A percentile compares a stretch with the other conserved stretches of the same genome.
These are phyloP conservation scores for Parnassius glacialis DNA, from an alignment of 2,888 invertebrate genomes.

Conservation along the genomic window DNA sequence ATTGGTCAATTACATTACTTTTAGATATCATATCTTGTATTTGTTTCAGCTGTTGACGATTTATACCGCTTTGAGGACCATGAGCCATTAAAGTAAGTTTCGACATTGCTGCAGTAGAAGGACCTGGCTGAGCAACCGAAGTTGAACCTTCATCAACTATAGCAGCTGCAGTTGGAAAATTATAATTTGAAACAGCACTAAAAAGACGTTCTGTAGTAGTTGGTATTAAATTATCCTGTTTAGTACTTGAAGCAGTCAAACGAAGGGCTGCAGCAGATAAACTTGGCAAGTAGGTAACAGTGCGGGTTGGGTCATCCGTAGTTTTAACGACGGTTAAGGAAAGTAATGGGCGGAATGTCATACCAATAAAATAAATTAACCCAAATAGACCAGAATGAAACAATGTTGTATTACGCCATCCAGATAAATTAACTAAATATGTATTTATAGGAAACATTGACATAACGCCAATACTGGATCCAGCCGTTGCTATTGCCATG, in stretches of 20 bases:
- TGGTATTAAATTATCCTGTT: constrained; percentile 37
- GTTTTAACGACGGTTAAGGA: constrained; percentile 57
- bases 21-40: constrained; percentile 60
- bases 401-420: constrained; percentile 62
- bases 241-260: constrained; percentile 39
- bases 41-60: constrained; percentile 58
- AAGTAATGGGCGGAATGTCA: constrained; percentile 63
- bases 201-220: constrained; percentile 50
- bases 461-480: constrained; percentile 67
- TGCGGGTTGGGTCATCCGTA: constrained; percentile 57
- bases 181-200: constrained; percentile 47
- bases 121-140: constrained; percentile 45
- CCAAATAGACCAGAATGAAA: constrained; percentile 64
- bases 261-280: constrained; percentile 45
- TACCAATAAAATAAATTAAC: constrained; percentile 55
- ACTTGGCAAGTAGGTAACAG: constrained; percentile 68
- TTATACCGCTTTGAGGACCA: constrained; percentile 53
- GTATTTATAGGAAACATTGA: constrained; percentile 57
- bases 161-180: constrained; percentile 63
- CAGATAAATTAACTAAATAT: constrained; percentile 51
- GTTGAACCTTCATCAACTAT: constrained; percentile 49
- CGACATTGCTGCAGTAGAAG: constrained; percentile 51
- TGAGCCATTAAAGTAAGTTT: constrained; percentile 55
- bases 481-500: constrained; percentile 55
- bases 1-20: constrained; percentile 45